Evolutionary conservation across 2,888 invertebrate species (phyloP), one percentile per base, ranked within the genome.

Genomic region (Ceramica pisi): DNA sequence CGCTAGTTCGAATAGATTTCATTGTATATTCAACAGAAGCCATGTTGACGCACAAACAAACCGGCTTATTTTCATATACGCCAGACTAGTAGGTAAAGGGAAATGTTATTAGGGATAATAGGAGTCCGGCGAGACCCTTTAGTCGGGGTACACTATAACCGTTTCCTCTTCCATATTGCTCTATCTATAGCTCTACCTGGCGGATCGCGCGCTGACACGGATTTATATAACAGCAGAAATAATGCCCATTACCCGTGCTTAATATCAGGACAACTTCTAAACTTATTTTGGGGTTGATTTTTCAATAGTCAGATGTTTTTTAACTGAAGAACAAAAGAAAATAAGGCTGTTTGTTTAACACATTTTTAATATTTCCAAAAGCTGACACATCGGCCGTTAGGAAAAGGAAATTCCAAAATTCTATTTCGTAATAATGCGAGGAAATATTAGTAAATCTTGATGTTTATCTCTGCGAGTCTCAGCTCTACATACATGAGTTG

Each of bases 61-160:
- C 77, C 69, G 70, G 83, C 71, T 83, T 85, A 85, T 86, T 85
- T 81, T 83, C 85, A 80, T 85, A 86, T 83, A 85, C 64, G 78
- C 62, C 60, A 73, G 77, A 77, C 75, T 80, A 80, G 80, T 82
- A 82, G 85, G 85, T 84, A 87, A 84, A 88, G 85, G 88, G 81
- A 87, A 88, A 89, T 85, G 87, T 90, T 90, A 91, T 91, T 90
- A 87, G 84, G 88, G 85, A 88, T 90, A 89, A 90, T 88, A 89
- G 84, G 87, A 86, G 88, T 85, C 87, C 89, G 81, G 80, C 78
- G 88, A 84, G 90, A 86, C 85, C 89, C 85, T 87, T 86, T 88
- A 85, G 86, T 74, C 83, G 77, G 87, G 84, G 84, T 86, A 86
- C 87, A 89, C 88, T 89, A 91, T 90, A 90, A 89, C 88, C 85